Base-by-base conservation (phyloP, 2,888 invertebrate genomes). In the Caprella mutica region DNA sequence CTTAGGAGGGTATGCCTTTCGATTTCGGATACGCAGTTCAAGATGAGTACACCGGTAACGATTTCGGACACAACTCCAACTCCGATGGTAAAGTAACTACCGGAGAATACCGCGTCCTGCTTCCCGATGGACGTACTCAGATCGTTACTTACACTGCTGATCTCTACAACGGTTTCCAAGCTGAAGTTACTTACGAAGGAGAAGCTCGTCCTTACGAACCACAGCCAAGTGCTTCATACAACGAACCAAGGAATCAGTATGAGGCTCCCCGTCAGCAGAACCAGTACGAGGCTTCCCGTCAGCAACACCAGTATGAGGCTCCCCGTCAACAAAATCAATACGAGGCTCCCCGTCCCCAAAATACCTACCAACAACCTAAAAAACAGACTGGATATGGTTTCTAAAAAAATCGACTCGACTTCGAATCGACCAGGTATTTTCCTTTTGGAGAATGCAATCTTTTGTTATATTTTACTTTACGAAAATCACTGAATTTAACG, bases 1-100 rank as follows among this genome's bases (percentile, higher is more conserved):
- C 33, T 9, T 43, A 54, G 54, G 52, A 52, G 40, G 54, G 54
- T 14, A 54, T 54, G 54, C 54, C 54, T 19, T 54, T 54, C 54
- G 42, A 54, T 8, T 54, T 39, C 43, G 39, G 42, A 23, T 54
- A 42, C 43, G 42, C 39, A n/a, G 54, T 54, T 2, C 39, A 54
- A 29, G 54, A 54, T 43, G 39, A 40, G 40, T 54, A 54, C 54
- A 54, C 39, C 42, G 54, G 54, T 43, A 54, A 54, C 42, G 54
- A 54, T 33, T 54, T 42, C 42, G 27, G 17, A 42, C 54, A 54
- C 54, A 42, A 40, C 42, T 39, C 52, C 27, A 52, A 52, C 40
- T 52, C 52, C n/a, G 52, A 52, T 35, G 52, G 52, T 12, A 35
- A 52, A 9, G 39, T 52, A 19, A 52, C 52, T 26, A 38, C 24